These are phyloP conservation scores for Stigmatopora argus DNA, from an alignment of 2,113 vertebrate genomes.

Conservation along the genomic window DNA sequence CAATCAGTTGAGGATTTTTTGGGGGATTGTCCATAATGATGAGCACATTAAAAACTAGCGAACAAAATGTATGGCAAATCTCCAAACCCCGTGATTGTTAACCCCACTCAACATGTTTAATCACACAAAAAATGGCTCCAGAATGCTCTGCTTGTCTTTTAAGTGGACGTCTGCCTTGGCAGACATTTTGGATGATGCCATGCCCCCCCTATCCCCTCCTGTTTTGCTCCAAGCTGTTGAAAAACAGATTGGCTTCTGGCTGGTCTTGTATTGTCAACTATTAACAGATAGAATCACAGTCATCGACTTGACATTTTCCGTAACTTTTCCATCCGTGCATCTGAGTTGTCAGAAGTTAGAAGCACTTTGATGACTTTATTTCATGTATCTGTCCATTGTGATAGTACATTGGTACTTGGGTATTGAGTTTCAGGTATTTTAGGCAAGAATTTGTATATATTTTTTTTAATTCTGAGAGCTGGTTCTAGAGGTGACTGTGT, in stretches of 20 bases:
- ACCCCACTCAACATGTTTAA: background rate
- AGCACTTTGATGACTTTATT: background rate
- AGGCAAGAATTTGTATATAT: too few species aligned
- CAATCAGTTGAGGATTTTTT: too few species aligned
- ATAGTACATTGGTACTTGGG: too few species aligned
- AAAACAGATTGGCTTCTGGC: background rate
- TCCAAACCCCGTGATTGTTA: background rate
- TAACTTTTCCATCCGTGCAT: conserved; percentile 3
- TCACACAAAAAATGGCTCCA: background rate
- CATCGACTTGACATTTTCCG: conserved; percentile 1
- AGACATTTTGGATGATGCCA: background rate
- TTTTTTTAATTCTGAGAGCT: too few species aligned
- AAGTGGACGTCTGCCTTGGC: background rate
- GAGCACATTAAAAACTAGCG: too few species aligned
- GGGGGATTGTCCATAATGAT: too few species aligned
- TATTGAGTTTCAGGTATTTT: too few species aligned
- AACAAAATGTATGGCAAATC: background rate
- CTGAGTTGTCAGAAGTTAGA: background rate
- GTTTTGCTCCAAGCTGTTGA: background rate
- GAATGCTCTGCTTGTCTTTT: background rate
- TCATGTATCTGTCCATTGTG: background rate
- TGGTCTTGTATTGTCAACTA: background rate
- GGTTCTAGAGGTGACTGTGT: too few species aligned
- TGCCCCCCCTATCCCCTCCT: too few species aligned
- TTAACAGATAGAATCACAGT: background rate